Evolutionary conservation across 2,113 vertebrate species (phyloP).

Genomic region (Oenanthe oenanthe): DNA sequence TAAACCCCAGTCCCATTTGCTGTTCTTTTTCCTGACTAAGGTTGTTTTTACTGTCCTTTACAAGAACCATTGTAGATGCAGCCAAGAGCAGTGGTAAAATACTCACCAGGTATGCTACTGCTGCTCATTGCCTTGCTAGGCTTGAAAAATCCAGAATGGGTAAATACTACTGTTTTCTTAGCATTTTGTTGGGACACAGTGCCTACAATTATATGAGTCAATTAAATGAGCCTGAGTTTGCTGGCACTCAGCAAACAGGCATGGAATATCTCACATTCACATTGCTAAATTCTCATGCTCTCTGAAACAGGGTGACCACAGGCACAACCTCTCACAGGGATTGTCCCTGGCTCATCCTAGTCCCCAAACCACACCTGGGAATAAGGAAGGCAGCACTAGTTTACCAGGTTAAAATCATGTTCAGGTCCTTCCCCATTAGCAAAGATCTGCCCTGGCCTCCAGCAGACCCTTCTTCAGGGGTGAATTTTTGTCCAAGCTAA

Average conservation of each 20-base stretch:
- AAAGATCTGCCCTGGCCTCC: background rate
- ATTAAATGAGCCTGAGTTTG: background rate
- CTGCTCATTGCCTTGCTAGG: background rate
- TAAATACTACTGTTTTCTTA: background rate
- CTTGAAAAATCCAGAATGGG: background rate
- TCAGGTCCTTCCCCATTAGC: background rate
- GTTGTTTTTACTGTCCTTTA: background rate
- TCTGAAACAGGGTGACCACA: background rate
- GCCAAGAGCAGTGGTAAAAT: background rate
- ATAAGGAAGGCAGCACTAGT: background rate
- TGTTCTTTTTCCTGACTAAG: background rate
- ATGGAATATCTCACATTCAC: slow-evolving; percentile 15
- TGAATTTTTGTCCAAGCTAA: background rate
- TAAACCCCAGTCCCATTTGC: background rate
- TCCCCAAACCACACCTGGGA: background rate
- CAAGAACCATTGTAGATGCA: background rate
- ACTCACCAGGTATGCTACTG: background rate
- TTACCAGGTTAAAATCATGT: background rate
- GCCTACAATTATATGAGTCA: background rate
- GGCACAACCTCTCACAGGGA: background rate
- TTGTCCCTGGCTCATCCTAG: background rate
- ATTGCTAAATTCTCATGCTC: background rate
- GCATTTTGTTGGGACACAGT: background rate
- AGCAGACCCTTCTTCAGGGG: background rate
- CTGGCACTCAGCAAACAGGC: background rate